Evolutionary conservation across 2,113 vertebrate species (phyloP).

Genomic region (Telmatochromis brachygnathus): DNA sequence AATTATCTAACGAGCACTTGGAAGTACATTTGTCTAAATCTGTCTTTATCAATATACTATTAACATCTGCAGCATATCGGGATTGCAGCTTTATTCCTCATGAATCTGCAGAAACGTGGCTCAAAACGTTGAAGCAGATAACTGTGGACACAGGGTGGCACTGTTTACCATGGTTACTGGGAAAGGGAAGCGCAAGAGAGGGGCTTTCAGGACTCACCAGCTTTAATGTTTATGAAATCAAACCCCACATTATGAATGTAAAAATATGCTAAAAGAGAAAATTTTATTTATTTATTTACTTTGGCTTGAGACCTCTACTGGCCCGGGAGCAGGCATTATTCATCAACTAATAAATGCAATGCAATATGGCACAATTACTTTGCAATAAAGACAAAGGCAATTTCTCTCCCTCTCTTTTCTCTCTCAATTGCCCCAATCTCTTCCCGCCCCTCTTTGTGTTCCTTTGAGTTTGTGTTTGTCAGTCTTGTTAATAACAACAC

Average conservation of each 20-base stretch:
- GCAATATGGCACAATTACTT: slow-evolving; percentile 29
- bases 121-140: neutral
- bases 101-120: neutral
- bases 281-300: neutral
- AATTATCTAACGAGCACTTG: too few species aligned
- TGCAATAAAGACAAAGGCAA: slow-evolving; percentile 23
- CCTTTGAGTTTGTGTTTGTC: slow-evolving; percentile 49
- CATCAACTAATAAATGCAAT: slow-evolving; percentile 48
- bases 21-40: neutral
- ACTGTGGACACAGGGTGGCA: slow-evolving; percentile 19
- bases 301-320: neutral
- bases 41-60: neutral
- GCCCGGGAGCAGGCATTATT: slow-evolving; percentile 5
- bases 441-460: slow-evolving; percentile 36
- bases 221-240: slow-evolving; percentile 7
- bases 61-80: neutral
- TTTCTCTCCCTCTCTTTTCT: neutral
- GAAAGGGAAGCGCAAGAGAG: neutral
- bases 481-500: slow-evolving; percentile 46
- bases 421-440: slow-evolving; percentile 9
- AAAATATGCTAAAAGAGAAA: neutral
- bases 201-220: neutral
- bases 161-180: neutral
- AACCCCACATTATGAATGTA: neutral
- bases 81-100: neutral